Percentiles rank a stretch among this genome's conserved stretches.
Conservation (phyloP, 2,888 invertebrate species). For the Uropetala carovei region DNA sequence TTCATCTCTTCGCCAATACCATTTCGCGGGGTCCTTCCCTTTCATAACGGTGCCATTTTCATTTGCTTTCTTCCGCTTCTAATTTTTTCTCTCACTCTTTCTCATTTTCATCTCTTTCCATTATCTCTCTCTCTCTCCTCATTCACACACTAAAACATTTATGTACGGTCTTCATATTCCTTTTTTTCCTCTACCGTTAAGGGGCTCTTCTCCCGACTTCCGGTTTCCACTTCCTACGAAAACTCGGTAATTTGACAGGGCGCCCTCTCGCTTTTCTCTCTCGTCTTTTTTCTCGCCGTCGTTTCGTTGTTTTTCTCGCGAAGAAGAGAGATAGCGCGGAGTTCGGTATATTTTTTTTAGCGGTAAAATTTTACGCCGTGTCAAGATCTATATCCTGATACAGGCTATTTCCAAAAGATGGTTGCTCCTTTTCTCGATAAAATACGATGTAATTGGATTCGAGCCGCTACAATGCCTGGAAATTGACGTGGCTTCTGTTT, state of each 20-base stretch:
- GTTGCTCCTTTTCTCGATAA: neutral
- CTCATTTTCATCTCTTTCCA: conserved; percentile 41
- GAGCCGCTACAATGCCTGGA: neutral
- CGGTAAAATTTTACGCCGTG: neutral
- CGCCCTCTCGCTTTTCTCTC: neutral
- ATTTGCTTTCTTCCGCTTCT: conserved; percentile 57
- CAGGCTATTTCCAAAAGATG: neutral
- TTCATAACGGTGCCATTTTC: conserved; percentile 44
- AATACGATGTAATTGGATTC: conserved; percentile 28
- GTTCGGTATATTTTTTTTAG: conserved; percentile 5
- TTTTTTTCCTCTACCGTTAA: conserved; percentile 33
- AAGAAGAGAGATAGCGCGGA: neutral
- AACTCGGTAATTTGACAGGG: conserved; percentile 63
- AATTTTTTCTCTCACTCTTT: conserved; percentile 49
- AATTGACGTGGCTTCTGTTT: neutral
- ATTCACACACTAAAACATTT: conserved; percentile 57
- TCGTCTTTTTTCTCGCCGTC: neutral
- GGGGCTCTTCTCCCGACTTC: conserved; percentile 54
- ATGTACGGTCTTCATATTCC: conserved; percentile 30
- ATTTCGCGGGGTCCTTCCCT: neutral
- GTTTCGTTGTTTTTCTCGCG: neutral
- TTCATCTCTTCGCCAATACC: neutral
- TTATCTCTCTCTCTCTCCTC: neutral
- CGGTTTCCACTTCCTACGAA: conserved; percentile 61
- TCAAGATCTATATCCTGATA: conserved; percentile 35